Percentiles rank a stretch among this genome's conserved stretches.
Evolutionary conservation across 2,888 invertebrate species (phyloP).

Genomic region (Serripes groenlandicus): DNA sequence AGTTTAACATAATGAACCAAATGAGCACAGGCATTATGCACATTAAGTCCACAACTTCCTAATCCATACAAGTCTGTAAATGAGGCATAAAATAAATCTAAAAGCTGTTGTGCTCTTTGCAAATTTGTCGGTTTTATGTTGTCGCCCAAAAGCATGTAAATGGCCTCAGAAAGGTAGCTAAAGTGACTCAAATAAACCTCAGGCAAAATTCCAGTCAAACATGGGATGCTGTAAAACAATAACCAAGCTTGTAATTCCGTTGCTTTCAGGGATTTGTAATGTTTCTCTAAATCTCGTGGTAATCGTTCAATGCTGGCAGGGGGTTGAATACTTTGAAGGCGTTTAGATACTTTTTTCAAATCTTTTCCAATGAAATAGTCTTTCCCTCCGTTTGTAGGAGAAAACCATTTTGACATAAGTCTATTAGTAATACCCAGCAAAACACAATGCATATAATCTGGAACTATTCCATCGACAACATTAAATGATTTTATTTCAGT

Average conservation of each 20-base stretch:
- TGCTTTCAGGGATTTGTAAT: slow-evolving; percentile 65
- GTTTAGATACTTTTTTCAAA: slow-evolving; percentile 31
- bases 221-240: slow-evolving; percentile 58
- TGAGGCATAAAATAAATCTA: too few species aligned
- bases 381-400: slow-evolving; percentile 30
- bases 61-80: too few species aligned
- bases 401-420: slow-evolving; percentile 54
- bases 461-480: slow-evolving; percentile 51
- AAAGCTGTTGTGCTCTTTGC: slow-evolving; percentile 38
- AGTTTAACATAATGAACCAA: too few species aligned
- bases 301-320: slow-evolving; percentile 56
- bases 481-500: slow-evolving; percentile 18
- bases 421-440: slow-evolving; percentile 48
- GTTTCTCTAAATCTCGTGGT: slow-evolving; percentile 64
- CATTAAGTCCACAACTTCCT: too few species aligned
- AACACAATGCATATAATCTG: slow-evolving; percentile 62
- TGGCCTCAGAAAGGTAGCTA: slow-evolving; percentile 50
- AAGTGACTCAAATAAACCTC: slow-evolving; percentile 58
- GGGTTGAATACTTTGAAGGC: slow-evolving; percentile 50
- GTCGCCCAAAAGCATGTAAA: slow-evolving; percentile 62
- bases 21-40: too few species aligned
- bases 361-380: slow-evolving; percentile 54
- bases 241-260: slow-evolving; percentile 67
- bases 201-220: slow-evolving; percentile 51
- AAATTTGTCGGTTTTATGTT: slow-evolving; percentile 38